A percentile compares a stretch with the other conserved stretches of the same genome.
Evolutionary conservation across 2,113 vertebrate genomes (phyloP).

Genomic region (Chroicocephalus ridibundus): DNA sequence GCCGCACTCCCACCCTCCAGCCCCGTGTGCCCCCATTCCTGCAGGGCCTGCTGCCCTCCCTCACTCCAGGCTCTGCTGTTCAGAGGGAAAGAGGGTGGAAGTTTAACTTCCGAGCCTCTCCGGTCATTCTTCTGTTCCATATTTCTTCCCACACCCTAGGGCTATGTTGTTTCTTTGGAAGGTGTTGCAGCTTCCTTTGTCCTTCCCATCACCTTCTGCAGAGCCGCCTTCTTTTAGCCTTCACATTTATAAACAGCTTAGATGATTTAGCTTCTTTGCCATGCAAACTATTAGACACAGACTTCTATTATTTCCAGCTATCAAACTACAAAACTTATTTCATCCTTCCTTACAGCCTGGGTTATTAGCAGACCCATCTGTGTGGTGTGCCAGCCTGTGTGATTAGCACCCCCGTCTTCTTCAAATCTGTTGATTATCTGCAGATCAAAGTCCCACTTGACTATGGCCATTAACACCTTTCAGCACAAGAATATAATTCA

Average conservation of each 20-base stretch:
- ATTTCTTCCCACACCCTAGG: background rate
- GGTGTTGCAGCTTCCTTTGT: background rate
- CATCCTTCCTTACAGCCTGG: background rate
- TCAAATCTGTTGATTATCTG: conserved; percentile 4
- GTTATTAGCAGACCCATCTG: conserved; percentile 8
- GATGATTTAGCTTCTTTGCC: background rate
- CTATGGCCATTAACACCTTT: conserved; percentile 25
- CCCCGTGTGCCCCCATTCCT: accelerated
- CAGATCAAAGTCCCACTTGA: conserved; percentile 7
- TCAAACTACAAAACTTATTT: background rate
- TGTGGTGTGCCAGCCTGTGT: background rate
- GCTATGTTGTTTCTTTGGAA: background rate
- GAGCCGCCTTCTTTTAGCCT: background rate
- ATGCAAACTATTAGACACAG: background rate
- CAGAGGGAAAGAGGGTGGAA: background rate
- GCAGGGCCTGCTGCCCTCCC: background rate
- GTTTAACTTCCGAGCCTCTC: background rate
- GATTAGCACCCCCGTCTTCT: conserved; percentile 10
- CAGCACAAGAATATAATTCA: background rate
- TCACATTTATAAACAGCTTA: background rate
- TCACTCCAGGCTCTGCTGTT: background rate
- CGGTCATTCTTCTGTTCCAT: background rate
- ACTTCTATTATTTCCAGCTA: conserved; percentile 3
- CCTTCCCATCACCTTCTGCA: background rate
- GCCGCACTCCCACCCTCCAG: accelerated